Evolutionary conservation across 2,888 invertebrate genomes (phyloP), one percentile per base, ranked within the genome.

Genomic region (Vandiemenella viatica): DNA sequence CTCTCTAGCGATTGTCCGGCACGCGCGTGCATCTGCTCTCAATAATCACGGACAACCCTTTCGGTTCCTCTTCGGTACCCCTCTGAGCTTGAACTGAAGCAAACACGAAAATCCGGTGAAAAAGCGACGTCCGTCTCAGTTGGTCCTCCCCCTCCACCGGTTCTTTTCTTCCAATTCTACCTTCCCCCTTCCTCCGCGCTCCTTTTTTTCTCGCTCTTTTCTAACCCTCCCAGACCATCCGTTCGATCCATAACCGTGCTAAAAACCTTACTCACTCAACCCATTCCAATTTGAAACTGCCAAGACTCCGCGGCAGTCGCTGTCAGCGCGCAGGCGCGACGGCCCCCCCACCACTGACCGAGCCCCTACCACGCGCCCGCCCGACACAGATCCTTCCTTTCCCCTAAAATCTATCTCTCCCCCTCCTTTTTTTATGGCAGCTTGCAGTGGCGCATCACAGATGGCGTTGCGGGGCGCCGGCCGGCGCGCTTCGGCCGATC

Each of bases 21-120:
- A n/a, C n/a, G n/a, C n/a, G n/a, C n/a, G n/a, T n/a, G n/a, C n/a
- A n/a, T 17, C 44, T 44, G 16, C 20, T 13, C 13, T 18, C 17
- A 17, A 19, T n/a, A 15, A 37, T 18, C 45, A 19, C 37, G 10
- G 16, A 16, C 20, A 15, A 42, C 13, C 10, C 10, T 15, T n/a
- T n/a, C 43, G 13, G 23, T 5, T 16, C 17, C 45, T n/a, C 10
- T 23, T 23, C 26, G 18, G 44, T 40, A 23, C 50, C 50, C 43
- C 50, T 43, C 50, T 45, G 47, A 50, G 44, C 50, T 47, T 47
- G 44, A 50, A 50, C 50, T 50, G 50, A 50, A 38, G 50, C 43
- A 46, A 45, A 46, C 50, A 50, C 42, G 50, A 50, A 50, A 50
- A 50, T 50, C 47, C 40, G 44, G 50, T 50, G 47, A 50, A 50